A percentile compares a stretch with the other conserved stretches of the same genome.
Evolutionary conservation across 2,113 vertebrate genomes (phyloP).

Genomic region (Monopterus albus): DNA sequence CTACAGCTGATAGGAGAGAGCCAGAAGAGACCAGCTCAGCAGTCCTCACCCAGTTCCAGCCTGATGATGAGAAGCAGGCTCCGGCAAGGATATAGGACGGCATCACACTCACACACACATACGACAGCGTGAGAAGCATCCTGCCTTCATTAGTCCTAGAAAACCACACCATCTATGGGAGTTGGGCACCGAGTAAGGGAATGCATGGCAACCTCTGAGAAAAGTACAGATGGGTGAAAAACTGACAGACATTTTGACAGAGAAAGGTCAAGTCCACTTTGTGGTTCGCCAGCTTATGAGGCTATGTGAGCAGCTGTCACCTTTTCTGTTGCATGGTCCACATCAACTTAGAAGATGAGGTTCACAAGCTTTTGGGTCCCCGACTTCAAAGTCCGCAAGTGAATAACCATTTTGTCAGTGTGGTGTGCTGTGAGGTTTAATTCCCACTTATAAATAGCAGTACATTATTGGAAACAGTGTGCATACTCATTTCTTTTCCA

Average conservation of each 20-base stretch:
- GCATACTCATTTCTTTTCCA: constrained; percentile 54
- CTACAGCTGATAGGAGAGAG: constrained; percentile 66
- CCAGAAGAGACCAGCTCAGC: constrained; percentile 72
- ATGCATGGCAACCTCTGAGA: constrained; percentile 32
- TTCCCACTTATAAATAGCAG: constrained; percentile 66
- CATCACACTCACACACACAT: constrained; percentile 16
- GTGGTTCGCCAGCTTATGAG: constrained; percentile 46
- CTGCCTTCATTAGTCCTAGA: constrained; percentile 55
- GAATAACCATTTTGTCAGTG: constrained; percentile 55
- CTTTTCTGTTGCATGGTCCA: constrained; percentile 15
- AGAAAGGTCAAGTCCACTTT: constrained; percentile 41
- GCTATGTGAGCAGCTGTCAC: constrained; percentile 18
- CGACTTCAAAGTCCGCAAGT: constrained; percentile 53
- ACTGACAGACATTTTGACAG: constrained; percentile 31
- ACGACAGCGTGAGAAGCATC: constrained; percentile 33
- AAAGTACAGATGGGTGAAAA: constrained; percentile 12
- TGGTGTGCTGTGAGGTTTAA: constrained; percentile 44
- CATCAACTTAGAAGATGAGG: constrained; percentile 55
- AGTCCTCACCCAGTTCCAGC: constrained; percentile 35
- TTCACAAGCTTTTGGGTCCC: constrained; percentile 37
- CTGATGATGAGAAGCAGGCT: constrained; percentile 73
- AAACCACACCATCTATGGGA: constrained; percentile 55
- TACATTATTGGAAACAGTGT: constrained; percentile 57
- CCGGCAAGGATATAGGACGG: constrained; percentile 20
- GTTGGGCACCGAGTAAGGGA: constrained; percentile 49